Percentiles rank a stretch among this genome's conserved stretches.
phyloP scores from a whole-genome alignment of 2,113 vertebrate species.

The Strigops habroptila region DNA sequence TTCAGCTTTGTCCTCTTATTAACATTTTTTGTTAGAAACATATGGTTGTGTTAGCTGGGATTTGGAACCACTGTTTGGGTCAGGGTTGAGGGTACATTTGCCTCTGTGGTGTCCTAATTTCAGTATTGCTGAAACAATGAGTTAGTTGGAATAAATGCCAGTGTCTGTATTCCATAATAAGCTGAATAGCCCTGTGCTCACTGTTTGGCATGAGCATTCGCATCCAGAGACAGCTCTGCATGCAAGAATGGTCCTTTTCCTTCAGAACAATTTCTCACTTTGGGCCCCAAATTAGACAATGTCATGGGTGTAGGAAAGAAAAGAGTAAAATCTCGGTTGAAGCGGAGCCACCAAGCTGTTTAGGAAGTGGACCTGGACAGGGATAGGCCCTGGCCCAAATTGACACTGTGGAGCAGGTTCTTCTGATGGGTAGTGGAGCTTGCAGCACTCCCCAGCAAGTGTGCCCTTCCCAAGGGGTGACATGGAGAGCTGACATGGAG shows the following conservation, averaged over 20 bases:
- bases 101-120: neutral
- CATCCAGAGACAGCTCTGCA: neutral
- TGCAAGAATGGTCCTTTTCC: neutral
- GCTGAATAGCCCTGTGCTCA: neutral
- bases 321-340: neutral
- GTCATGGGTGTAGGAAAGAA: neutral
- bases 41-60: neutral
- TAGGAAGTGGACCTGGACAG: neutral
- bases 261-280: neutral
- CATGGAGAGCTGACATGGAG: neutral
- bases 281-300: neutral
- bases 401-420: neutral
- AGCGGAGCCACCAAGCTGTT: neutral
- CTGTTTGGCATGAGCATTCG: neutral
- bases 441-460: neutral
- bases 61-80: neutral
- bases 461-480: neutral
- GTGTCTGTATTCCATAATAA: neutral
- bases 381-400: fast-evolving
- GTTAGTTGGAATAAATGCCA: neutral
- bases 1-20: neutral
- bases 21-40: neutral
- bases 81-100: neutral
- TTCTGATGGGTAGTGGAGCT: neutral
- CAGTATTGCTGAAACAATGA: neutral